Percentiles rank a stretch among this genome's conserved stretches.
Conservation (phyloP, 2,888 invertebrate species). For the Geotrupes spiniger region DNA sequence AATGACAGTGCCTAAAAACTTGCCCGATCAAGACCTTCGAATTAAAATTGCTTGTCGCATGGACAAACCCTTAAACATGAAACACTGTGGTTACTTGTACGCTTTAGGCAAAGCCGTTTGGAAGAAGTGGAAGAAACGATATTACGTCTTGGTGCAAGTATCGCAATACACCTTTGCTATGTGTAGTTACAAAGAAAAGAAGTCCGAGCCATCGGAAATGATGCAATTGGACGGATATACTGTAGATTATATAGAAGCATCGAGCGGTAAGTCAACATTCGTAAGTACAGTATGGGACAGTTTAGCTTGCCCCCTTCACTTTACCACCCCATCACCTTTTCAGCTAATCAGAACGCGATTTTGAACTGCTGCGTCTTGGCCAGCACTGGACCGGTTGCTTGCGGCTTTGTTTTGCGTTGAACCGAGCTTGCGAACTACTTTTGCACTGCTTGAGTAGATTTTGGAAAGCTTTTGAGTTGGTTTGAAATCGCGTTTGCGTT, state of each 20-base stretch:
- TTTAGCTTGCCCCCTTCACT: background rate
- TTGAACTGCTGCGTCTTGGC: no score
- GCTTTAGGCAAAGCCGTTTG: slow-evolving; percentile 96
- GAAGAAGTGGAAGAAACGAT: slow-evolving; percentile 99
- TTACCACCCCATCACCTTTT: background rate
- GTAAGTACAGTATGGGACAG: background rate
- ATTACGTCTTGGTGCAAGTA: slow-evolving; percentile 97
- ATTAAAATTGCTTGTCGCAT: slow-evolving; percentile 98
- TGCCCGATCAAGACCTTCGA: slow-evolving; percentile 91
- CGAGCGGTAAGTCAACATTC: slow-evolving; percentile 70
- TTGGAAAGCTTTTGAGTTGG: no score
- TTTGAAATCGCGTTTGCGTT: no score
- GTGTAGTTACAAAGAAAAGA: slow-evolving; percentile 99
- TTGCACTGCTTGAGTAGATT: no score
- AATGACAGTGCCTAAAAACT: slow-evolving; percentile 93
- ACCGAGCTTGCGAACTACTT: no score
- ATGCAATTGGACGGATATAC: slow-evolving; percentile 99
- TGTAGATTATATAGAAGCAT: slow-evolving; percentile 97
- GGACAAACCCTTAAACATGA: slow-evolving; percentile 99
- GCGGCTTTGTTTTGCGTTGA: no score
- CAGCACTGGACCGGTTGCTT: no score
- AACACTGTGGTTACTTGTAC: slow-evolving; percentile 92
- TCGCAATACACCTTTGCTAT: slow-evolving; percentile 99
- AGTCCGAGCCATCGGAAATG: slow-evolving; percentile 99
- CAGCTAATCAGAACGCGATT: background rate